These are phyloP conservation scores for Apostichopus parvimensis DNA, from an alignment of 35 echinoderm and acorn worm genomes.

Conservation along the genomic window DNA sequence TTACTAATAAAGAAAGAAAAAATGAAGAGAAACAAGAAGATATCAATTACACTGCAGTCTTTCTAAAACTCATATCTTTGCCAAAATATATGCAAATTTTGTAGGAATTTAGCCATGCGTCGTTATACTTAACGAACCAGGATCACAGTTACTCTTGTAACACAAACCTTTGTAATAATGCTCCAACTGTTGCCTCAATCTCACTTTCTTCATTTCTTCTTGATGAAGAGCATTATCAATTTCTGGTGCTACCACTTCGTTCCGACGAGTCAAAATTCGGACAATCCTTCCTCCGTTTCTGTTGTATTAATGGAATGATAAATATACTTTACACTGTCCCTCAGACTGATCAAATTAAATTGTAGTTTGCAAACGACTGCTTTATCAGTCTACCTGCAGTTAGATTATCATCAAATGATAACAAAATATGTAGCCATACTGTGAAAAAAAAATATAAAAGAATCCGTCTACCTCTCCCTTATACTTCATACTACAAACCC, in stretches of 20 bases:
- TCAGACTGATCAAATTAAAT: not conserved
- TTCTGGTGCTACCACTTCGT: slow-evolving; percentile 25
- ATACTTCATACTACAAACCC: too few species aligned
- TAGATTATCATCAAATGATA: not conserved
- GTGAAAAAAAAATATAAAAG: too few species aligned
- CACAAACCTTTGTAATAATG: slow-evolving; percentile 79
- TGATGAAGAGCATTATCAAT: slow-evolving; percentile 23
- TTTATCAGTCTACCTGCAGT: too few species aligned
- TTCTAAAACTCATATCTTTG: too few species aligned
- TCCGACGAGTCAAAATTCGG: slow-evolving; percentile 54
- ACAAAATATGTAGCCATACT: not conserved
- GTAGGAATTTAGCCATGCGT: too few species aligned
- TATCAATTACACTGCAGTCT: too few species aligned
- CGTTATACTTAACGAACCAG: too few species aligned
- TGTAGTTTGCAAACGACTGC: too few species aligned
- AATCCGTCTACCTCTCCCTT: too few species aligned
- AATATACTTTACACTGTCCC: not conserved
- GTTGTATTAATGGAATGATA: not conserved
- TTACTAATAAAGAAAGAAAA: too few species aligned
- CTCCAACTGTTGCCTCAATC: slow-evolving; percentile 86
- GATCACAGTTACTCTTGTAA: not conserved
- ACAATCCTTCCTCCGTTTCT: slow-evolving; percentile 72
- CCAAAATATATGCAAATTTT: too few species aligned
- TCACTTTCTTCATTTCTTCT: slow-evolving; percentile 81
- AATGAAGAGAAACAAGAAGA: too few species aligned